Base-by-base conservation (phyloP, 2,113 vertebrate species). In the Ondatra zibethicus region DNA sequence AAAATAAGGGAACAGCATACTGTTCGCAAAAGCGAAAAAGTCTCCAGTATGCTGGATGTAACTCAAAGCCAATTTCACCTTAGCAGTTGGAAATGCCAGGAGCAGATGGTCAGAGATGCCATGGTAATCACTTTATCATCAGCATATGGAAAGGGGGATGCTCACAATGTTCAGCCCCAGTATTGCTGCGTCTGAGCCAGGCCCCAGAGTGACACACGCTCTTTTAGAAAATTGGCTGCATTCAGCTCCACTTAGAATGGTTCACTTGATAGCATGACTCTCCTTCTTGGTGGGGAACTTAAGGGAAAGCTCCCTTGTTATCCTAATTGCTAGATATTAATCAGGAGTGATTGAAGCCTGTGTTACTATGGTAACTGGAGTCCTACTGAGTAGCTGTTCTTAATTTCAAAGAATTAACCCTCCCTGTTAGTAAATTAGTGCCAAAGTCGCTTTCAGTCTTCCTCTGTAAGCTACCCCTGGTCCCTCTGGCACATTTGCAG, bases 241-340 rank as follows among this genome's bases (percentile, higher is more conserved):
- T 95, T n/a, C 97, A 86, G 72, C 52, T 84, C 52, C 36, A 87
- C 92, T 96, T 97, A 93, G 21, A 97, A 84, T 39, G 65, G 96
- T 95, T 98, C 97, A 94, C 0, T 8, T 94, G 47, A 96, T 94
- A 88, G 36, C 94, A 63, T 58, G 97, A 97, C 92, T 95, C 97
- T 95, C 65, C 1, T 29, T 77, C 65, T 81, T 94, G 90, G 96
- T 93, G 85, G 81, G 80, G 68, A 97, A 89, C 96, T 96, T 92
- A 95, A 94, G 89, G 96, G 93, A 96, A 96, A 96, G 85, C 94
- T 94, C 85, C 84, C 94, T 88, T 81, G 97, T 97, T 96, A 90
- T 97, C 97, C 96, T 98, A 98, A 98, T 98, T 97, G 94, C 96
- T 98, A 97, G 97, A 98, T 98, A 98, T 98, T 98, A 98, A 98